A percentile compares a stretch with the other conserved stretches of the same genome.
These are phyloP conservation scores for Megastigmus dorsalis DNA, from an alignment of 2,888 invertebrate species.

Conservation along the genomic window DNA sequence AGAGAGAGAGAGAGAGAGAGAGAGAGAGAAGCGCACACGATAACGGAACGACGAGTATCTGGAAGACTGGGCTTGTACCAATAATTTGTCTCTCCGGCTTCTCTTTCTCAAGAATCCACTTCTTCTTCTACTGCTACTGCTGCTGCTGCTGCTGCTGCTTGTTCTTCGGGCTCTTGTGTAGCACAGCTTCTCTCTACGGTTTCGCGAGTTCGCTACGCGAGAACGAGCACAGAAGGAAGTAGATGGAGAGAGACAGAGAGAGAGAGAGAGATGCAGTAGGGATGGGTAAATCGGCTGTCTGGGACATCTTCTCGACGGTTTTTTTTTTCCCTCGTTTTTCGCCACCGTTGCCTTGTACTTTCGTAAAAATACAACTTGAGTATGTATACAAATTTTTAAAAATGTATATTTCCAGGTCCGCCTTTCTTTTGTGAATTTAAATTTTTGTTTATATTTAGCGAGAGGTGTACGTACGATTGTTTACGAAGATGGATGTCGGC, in stretches of 20 bases:
- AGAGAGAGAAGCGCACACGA: neutral
- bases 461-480: too few species aligned
- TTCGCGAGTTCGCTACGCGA: neutral
- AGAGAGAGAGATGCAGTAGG: too few species aligned
- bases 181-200: neutral
- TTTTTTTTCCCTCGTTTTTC: neutral
- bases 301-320: neutral
- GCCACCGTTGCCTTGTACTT: too few species aligned
- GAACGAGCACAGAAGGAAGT: neutral
- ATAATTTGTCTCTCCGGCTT: slow-evolving; percentile 64
- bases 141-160: neutral
- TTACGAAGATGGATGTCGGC: too few species aligned
- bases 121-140: neutral
- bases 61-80: slow-evolving; percentile 49
- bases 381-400: too few species aligned
- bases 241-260: too few species aligned
- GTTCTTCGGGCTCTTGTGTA: neutral
- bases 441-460: too few species aligned
- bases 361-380: too few species aligned
- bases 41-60: slow-evolving; percentile 22
- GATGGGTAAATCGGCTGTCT: slow-evolving; percentile 10
- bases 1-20: too few species aligned
- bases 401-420: too few species aligned
- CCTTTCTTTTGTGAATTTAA: too few species aligned
- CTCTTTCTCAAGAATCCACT: neutral